A percentile compares a stretch with the other conserved stretches of the same genome.
Evolutionary conservation across 1,140 invertebrate species (phyloP).

Genomic region (Trachymyrmex septentrionalis): DNA sequence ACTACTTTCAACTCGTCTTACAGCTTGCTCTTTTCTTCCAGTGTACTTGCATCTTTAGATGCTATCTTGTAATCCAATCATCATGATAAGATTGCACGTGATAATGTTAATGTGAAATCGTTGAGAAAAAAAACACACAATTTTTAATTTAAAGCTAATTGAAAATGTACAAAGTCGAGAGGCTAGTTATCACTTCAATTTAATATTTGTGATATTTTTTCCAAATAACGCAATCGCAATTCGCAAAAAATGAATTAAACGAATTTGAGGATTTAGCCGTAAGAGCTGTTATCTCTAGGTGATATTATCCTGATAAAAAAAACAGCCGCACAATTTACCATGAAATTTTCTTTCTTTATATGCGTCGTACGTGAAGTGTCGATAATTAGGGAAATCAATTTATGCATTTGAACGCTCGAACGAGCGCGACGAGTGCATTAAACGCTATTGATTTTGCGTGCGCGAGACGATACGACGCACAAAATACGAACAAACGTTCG

Average conservation of each 20-base stretch:
- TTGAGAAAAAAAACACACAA: background rate
- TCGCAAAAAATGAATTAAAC: background rate
- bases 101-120: background rate
- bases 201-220: background rate
- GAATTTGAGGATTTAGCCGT: background rate
- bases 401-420: conserved; percentile 17
- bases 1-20: conserved; percentile 16
- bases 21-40: background rate
- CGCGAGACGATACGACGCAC: conserved; percentile 16
- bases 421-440: background rate
- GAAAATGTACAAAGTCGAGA: background rate
- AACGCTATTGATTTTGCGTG: conserved; percentile 42
- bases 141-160: background rate
- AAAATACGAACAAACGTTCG: conserved; percentile 28
- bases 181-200: background rate
- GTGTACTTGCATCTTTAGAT: background rate
- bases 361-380: background rate
- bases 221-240: background rate
- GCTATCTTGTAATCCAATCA: background rate
- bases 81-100: background rate
- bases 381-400: conserved; percentile 43
- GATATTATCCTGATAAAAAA: background rate
- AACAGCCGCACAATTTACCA: background rate
- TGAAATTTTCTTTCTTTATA: background rate
- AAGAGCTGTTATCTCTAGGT: background rate